Evolutionary conservation across 2,888 invertebrate species (phyloP).

Genomic region (Teleogryllus oceanicus): DNA sequence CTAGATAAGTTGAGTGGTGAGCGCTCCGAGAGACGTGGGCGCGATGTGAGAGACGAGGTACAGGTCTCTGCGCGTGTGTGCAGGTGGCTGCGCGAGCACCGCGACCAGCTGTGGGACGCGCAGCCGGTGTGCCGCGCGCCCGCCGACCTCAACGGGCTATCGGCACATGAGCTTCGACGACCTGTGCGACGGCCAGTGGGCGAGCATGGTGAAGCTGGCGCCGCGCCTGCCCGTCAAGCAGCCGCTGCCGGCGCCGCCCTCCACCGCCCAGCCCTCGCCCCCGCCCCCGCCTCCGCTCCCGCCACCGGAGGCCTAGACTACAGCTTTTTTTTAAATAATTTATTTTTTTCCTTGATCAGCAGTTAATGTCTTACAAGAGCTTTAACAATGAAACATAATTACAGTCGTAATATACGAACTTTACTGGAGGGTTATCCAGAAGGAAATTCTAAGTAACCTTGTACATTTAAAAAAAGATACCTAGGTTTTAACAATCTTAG

Average conservation of each 20-base stretch:
- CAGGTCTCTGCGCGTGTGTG: too few relatives aligned
- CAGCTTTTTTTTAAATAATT: too few relatives aligned
- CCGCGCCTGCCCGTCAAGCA: slow-evolving; percentile 58
- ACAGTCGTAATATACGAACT: too few relatives aligned
- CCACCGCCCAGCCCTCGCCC: slow-evolving; percentile 20
- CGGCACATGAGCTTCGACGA: slow-evolving; percentile 66
- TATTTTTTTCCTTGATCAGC: too few relatives aligned
- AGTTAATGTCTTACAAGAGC: too few relatives aligned
- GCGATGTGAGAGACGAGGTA: too few relatives aligned
- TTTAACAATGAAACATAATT: too few relatives aligned
- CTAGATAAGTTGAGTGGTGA: too few relatives aligned
- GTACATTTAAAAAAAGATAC: not conserved
- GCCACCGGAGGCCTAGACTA: not conserved
- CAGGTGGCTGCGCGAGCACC: slow-evolving; percentile 66
- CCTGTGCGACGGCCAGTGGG: slow-evolving; percentile 74
- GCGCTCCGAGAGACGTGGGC: too few relatives aligned
- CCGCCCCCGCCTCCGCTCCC: slow-evolving; percentile 6
- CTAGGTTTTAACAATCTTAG: too few relatives aligned
- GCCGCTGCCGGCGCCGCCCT: not conserved
- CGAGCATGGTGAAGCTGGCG: slow-evolving; percentile 68
- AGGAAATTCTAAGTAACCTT: not conserved
- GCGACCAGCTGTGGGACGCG: slow-evolving; percentile 66
- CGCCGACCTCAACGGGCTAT: slow-evolving; percentile 67
- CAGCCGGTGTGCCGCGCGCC: slow-evolving; percentile 70
- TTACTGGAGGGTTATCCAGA: too few relatives aligned